A percentile compares a stretch with the other conserved stretches of the same genome.
Conservation (phyloP, 1,140 invertebrate species). For the Drosophila leontia region DNA sequence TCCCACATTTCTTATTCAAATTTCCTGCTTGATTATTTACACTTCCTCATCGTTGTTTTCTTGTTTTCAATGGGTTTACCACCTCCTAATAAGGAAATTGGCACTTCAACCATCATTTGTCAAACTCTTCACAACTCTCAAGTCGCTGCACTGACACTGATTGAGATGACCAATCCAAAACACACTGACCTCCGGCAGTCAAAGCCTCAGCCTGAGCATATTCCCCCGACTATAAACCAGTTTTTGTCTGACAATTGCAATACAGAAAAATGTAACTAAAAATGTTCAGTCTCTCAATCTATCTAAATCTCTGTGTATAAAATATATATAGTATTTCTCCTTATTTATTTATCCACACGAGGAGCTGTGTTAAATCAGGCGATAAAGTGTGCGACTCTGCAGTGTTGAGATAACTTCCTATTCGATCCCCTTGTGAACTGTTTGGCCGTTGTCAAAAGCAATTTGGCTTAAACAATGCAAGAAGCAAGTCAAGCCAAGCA, state of each 20-base stretch:
- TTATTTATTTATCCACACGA: conserved; percentile 26
- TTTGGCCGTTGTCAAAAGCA: conserved; percentile 59
- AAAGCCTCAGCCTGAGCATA: too few species aligned
- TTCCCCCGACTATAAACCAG: conserved; percentile 19
- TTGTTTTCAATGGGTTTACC: conserved; percentile 17
- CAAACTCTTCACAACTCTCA: conserved; percentile 45
- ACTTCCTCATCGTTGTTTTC: conserved; percentile 7
- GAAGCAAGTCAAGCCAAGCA: conserved; percentile 55
- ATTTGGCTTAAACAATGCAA: conserved; percentile 75
- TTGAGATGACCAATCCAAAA: conserved; percentile 40
- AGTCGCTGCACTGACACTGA: conserved; percentile 38
- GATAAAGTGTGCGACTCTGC: conserved; percentile 48
- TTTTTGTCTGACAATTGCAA: conserved; percentile 22
- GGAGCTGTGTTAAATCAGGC: conserved; percentile 53
- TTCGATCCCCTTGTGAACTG: conserved; percentile 26
- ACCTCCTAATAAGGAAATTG: conserved; percentile 54
- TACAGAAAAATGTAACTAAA: conserved; percentile 15
- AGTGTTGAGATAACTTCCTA: conserved; percentile 44
- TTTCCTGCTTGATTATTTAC: conserved; percentile 6
- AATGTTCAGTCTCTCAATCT: background rate
- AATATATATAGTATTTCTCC: conserved; percentile 14
- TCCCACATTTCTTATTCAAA: background rate
- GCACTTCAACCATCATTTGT: conserved; percentile 63
- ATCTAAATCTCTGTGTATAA: background rate
- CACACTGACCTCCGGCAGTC: conserved; percentile 16